Evolutionary conservation across 23 tunicate species (phyloP), one percentile per base, ranked within the genome.

Genomic region (Pegea sp.): DNA sequence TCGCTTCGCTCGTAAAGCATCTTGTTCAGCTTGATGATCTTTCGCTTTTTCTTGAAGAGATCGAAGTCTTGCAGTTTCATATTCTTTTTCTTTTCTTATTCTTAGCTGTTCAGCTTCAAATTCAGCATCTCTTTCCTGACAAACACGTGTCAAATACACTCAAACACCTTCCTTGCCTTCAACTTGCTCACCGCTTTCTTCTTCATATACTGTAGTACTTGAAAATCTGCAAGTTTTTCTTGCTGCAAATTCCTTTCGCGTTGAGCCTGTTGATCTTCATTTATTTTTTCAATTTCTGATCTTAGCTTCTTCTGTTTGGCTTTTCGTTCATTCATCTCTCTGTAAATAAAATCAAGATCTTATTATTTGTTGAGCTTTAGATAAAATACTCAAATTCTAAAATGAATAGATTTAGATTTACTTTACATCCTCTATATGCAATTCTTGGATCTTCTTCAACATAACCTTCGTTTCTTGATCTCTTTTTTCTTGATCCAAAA

Each of bases 1-100:
- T 49, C 89, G 66, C 69, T 77, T 89, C 16, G 98, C 98, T 30
- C 98, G 48, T 22, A 89, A 59, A 11, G 98, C 98, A 67, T 89
- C 98, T 48, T 89, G 90, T 58, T 89, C 98, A 38, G 98, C 98
- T 61, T 77, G 90, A 49, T 77, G 90, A 57, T 77, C 98, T 28
- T 75, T 49, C n/a, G 95, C 95, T 52, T 84, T 68, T 64, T 89
- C 98, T 44, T 89, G 98, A 56, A 89, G 49, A 16, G 76, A 72
- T 16, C 78, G 91, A 26, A 89, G 90, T 2, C 79, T 52, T 1
- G 75, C 89, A 42, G 63, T 70, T 50, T 89, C 88, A 34, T 73
- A 62, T 62, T 89, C 98, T 52, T 77, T 76, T 42, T 71, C 80
- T 30, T 67, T 71, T 0, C 68, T 57, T 18, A 76, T 71, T 26